phyloP scores from a whole-genome alignment of 2,888 invertebrate species.

The Nephrocerus scutellatus region DNA sequence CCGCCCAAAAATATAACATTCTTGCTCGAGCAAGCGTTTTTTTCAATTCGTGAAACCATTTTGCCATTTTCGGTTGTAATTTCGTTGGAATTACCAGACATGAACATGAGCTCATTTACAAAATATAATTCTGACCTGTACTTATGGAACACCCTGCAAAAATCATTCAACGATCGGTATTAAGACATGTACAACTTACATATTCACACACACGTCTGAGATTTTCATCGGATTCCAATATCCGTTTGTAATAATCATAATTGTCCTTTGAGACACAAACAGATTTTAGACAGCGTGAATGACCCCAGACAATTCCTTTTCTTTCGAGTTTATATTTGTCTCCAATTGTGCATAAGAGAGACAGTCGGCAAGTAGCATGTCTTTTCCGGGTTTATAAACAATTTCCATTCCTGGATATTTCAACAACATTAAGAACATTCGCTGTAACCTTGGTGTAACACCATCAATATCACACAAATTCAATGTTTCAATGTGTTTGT shows the following conservation, averaged over 20 bases:
- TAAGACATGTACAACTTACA: conserved; percentile 20
- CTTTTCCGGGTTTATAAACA: conserved; percentile 12
- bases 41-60: conserved; percentile 14
- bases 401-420: conserved; percentile 9
- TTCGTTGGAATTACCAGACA: conserved; percentile 11
- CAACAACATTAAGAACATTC: conserved; percentile 6
- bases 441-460: conserved; percentile 2
- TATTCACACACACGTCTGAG: no score
- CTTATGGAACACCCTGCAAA: conserved; percentile 11
- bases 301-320: no score
- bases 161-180: conserved; percentile 14
- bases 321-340: no score
- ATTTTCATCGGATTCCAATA: conserved; percentile 12
- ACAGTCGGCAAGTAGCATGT: conserved; percentile 9
- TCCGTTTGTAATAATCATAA: conserved; percentile 6
- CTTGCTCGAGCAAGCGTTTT: conserved; percentile 22
- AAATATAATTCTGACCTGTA: conserved; percentile 13
- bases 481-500: conserved; percentile 35
- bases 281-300: conserved; percentile 4
- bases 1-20: conserved; percentile 23
- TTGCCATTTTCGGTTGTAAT: conserved; percentile 5
- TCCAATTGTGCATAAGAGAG: conserved; percentile 6
- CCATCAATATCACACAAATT: conserved; percentile 22
- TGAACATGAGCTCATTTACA: conserved; percentile 10
- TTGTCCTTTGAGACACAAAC: conserved; percentile 19